These are phyloP conservation scores for Apamea epomidion DNA, from an alignment of 2,888 invertebrate species.

Conservation along the genomic window DNA sequence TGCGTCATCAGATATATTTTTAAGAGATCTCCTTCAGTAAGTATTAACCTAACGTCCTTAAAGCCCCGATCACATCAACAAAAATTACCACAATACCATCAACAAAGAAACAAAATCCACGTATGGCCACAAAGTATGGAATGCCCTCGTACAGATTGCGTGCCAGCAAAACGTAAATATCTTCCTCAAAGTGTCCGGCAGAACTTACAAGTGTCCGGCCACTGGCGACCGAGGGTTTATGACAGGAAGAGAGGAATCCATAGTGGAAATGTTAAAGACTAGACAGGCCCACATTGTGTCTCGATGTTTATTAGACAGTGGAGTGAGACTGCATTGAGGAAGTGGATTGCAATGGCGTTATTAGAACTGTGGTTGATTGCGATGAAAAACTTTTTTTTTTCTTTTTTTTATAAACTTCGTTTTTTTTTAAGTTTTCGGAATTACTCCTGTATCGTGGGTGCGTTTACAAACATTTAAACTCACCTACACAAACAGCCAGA, in stretches of 20 bases:
- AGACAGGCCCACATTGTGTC: conserved; percentile 38
- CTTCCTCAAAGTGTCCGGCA: conserved; percentile 51
- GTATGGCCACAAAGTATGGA: conserved; percentile 44
- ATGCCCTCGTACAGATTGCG: conserved; percentile 49
- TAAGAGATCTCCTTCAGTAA: neutral
- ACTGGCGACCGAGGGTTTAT: conserved; percentile 48
- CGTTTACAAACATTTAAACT: no score
- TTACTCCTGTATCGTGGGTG: no score
- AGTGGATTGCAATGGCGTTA: neutral
- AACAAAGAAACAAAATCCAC: conserved; percentile 20
- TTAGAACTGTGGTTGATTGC: neutral
- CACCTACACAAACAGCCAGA: no score
- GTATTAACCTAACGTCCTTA: neutral
- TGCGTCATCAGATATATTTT: neutral
- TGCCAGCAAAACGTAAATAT: conserved; percentile 58
- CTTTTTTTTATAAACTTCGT: no score
- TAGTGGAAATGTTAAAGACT: conserved; percentile 50
- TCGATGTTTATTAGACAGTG: conserved; percentile 53
- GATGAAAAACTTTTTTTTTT: neutral
- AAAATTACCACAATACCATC: neutral
- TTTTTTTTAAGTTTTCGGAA: no score
- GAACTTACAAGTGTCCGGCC: conserved; percentile 53
- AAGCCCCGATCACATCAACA: neutral
- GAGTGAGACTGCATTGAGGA: conserved; percentile 28
- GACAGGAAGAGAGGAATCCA: conserved; percentile 60